Conservation (phyloP, 2,888 invertebrate species). For the Orthosia gracilis region DNA sequence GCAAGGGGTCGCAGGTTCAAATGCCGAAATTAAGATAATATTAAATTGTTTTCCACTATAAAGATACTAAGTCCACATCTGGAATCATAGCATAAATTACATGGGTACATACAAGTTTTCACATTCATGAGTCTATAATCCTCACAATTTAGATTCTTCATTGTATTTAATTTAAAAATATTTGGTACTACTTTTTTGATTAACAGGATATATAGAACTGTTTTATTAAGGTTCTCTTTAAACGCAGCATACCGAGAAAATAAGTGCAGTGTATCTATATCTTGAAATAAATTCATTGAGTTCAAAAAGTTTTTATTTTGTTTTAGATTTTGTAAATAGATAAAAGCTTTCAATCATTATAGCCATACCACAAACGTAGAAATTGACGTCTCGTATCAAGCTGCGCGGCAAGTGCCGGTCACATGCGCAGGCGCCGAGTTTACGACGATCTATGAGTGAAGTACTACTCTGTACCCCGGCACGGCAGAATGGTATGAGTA, state of each 20-base stretch:
- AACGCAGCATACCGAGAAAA: no score
- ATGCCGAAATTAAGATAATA: slow-evolving; percentile 28
- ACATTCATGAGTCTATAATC: no score
- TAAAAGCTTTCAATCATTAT: slow-evolving; percentile 36
- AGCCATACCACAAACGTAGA: background rate
- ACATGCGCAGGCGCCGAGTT: slow-evolving; percentile 41
- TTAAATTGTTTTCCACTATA: slow-evolving; percentile 4
- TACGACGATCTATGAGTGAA: slow-evolving; percentile 28
- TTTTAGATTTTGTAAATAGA: background rate
- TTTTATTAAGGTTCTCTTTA: no score
- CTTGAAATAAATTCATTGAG: no score
- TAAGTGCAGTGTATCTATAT: no score
- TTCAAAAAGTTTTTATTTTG: no score
- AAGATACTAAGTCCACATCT: slow-evolving; percentile 28
- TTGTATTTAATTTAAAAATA: no score
- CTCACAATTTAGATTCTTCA: no score
- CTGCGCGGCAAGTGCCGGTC: slow-evolving; percentile 18
- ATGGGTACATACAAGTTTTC: no score
- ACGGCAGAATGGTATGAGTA: slow-evolving; percentile 5
- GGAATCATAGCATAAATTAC: background rate
- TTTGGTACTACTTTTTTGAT: no score
- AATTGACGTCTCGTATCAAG: slow-evolving; percentile 16
- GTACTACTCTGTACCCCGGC: slow-evolving; percentile 46
- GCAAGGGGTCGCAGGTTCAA: slow-evolving; percentile 37
- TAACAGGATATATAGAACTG: no score